Evolutionary conservation across 2,797 vertebrate genomes (phyloP), one percentile per base, ranked within the genome.

Genomic region (Mareca strepera): DNA sequence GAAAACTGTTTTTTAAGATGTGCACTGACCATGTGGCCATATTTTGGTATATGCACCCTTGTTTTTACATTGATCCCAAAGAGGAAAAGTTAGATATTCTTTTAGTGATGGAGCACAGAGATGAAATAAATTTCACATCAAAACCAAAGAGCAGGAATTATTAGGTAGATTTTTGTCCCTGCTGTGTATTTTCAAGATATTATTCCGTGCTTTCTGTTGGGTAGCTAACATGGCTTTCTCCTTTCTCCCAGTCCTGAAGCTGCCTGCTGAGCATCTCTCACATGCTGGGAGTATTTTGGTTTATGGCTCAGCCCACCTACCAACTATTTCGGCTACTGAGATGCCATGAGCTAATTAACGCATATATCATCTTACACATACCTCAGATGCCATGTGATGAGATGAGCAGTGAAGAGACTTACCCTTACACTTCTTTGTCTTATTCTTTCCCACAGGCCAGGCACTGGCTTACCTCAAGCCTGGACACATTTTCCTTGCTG

Each of bases 231-330:
- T 72, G 66, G 25, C 85, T 92, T 75, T 21, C 44, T 89, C 41
- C 17, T 17, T 63, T 80, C 82, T 80, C 43, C 64, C 44, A 4
- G 73, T 76, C 79, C 56, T 78, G 43, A 87, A 80, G 81, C 62
- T 82, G 78, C 46, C 52, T 91, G 74, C 58, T 86, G 81, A 79
- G 84, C 74, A 69, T 94, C 29, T 90, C 82, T 95, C 88, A 83
- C 41, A 78, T 73, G 63, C 85, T 95, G 76, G 58, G 63, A 92
- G 73, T 93, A 89, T 89, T 95, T 94, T 91, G 63, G 86, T 92
- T 90, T 95, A 73, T 92, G 89, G 79, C 79, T 96, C 91, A 83
- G 73, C 87, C 92, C 73, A 92, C 89, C 89, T 93, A 91, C 69
- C 76, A 91, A 83, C 82, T 93, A 81, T 93, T 96, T 96, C 87